Percentiles rank a stretch among this genome's conserved stretches.
Evolutionary conservation across 35 echinoderm and acorn worm species (phyloP).

Genomic region (Amphiura filiformis): DNA sequence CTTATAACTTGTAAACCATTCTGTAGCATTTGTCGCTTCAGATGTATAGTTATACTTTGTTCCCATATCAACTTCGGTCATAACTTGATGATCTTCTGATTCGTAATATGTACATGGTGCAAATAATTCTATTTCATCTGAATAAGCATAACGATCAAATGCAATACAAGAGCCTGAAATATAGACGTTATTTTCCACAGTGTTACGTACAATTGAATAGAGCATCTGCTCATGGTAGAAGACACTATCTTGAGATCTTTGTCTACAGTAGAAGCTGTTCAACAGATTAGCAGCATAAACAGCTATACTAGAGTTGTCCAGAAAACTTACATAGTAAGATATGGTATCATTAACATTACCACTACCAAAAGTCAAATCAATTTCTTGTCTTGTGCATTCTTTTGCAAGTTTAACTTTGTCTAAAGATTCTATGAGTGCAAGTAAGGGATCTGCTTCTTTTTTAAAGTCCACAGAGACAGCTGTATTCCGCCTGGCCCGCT

Average conservation of each 20-base stretch:
- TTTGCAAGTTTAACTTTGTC: neutral
- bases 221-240: conserved; percentile 44
- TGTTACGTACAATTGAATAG: conserved; percentile 65
- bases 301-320: conserved; percentile 34
- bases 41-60: conserved; percentile 40
- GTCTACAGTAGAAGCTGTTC: conserved; percentile 32
- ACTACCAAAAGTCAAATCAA: neutral
- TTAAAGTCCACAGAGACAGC: neutral
- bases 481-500: neutral
- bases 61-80: conserved; percentile 52
- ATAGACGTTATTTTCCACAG: conserved; percentile 54
- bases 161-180: conserved; percentile 69
- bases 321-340: conserved; percentile 15
- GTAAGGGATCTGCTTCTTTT: neutral
- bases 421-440: neutral
- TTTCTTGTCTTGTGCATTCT: neutral
- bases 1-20: conserved; percentile 53
- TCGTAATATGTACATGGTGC: conserved; percentile 46
- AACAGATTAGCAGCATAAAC: conserved; percentile 61
- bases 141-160: conserved; percentile 34
- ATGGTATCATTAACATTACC: neutral
- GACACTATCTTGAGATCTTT: conserved; percentile 21
- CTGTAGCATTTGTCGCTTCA: conserved; percentile 5
- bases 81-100: neutral
- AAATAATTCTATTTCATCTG: conserved; percentile 20